Base-by-base conservation (phyloP, 2,888 invertebrate genomes). In the Calliopum simillimum region DNA sequence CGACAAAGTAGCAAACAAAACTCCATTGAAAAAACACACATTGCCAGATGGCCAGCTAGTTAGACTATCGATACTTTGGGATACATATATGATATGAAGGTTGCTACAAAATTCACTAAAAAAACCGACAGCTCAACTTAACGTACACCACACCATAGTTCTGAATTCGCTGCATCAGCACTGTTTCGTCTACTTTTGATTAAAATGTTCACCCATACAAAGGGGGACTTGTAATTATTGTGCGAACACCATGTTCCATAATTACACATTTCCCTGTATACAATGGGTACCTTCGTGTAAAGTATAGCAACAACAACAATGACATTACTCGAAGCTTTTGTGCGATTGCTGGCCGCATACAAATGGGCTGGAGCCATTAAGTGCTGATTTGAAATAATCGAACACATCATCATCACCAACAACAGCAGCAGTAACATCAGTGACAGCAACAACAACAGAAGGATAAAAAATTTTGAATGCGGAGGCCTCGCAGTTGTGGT, bases 181-280 rank as follows among this genome's bases (percentile, higher is more conserved):
- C 33, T 8, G 33, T 33, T 6, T 6, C 33, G 8, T 33, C 33
- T 33, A 33, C 33, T 33, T 33, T 59, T 59, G 49, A 68, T 68
- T 61, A 68, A 62, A 68, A 62, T 68, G 33, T 68, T 8, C 68
- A 33, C 51, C 51, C 41, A 41, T 43, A 61, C 43, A 68, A 69
- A 69, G 23, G 66, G 66, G 33, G 61, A 73, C 72, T 72, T 75
- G 74, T 76, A 76, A 76, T 75, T 75, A 74, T 72, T 75, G 74
- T 75, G 70, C 71, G 74, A 75, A 74, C 71, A 73, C 72, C 74
- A 71, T 74, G 74, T 73, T 73, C 74, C 74, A 75, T 75, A 76
- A 76, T 76, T 76, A 76, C 76, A 75, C 70, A 69, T 72, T 68
- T 72, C 67, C 49, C 53, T 49, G 46, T 47, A 46, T 25, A 47